Percentiles rank a stretch among this genome's conserved stretches.
Evolutionary conservation across 2,797 vertebrate genomes (phyloP).

Genomic region (Spheniscus humboldti): DNA sequence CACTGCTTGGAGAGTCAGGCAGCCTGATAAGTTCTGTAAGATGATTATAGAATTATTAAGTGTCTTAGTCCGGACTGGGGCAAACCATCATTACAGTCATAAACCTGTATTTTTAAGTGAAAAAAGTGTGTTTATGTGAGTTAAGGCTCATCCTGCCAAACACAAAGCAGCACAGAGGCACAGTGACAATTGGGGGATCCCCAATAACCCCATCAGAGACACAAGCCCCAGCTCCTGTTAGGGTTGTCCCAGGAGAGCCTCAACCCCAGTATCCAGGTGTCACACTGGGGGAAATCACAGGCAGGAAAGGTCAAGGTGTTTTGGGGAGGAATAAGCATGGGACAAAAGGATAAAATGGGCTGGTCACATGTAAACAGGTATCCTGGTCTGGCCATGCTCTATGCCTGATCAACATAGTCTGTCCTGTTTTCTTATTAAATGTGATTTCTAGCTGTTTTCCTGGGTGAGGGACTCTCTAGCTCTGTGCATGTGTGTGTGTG

Average conservation of each 20-base stretch:
- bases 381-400: neutral
- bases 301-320: neutral
- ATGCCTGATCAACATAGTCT: neutral
- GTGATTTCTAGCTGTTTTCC: neutral
- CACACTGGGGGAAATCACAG: neutral
- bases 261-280: neutral
- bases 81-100: neutral
- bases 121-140: neutral
- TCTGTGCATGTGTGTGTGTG: accelerated
- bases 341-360: neutral
- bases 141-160: neutral
- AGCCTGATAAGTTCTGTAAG: neutral
- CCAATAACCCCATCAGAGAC: neutral
- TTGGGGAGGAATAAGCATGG: neutral
- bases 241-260: neutral
- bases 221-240: neutral
- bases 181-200: accelerated
- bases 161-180: neutral
- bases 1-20: neutral
- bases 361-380: neutral
- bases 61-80: neutral
- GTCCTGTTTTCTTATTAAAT: neutral
- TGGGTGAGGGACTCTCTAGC: neutral
- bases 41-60: neutral
- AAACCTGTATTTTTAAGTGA: neutral